A percentile compares a stretch with the other conserved stretches of the same genome.
These are phyloP conservation scores for Parambassis ranga DNA, from an alignment of 2,797 vertebrate species.

Conservation along the genomic window DNA sequence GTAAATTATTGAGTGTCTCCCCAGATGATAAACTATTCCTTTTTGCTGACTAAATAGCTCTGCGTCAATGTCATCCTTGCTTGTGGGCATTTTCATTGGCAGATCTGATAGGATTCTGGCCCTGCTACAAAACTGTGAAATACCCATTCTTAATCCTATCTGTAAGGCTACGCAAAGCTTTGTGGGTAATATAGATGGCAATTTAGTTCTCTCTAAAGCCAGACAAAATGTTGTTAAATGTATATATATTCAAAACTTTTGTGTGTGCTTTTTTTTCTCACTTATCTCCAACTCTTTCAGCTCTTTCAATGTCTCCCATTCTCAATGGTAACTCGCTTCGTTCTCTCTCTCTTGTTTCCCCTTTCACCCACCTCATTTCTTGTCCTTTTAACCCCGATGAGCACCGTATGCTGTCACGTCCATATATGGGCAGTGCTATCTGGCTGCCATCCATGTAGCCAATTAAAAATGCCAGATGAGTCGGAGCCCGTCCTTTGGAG, in stretches of 20 bases:
- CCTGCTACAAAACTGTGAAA: no score
- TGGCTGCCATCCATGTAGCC: slow-evolving; percentile 67
- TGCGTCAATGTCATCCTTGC: fast-evolving
- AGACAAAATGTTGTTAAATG: no score
- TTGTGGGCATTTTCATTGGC: background rate
- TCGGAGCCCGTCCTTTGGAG: slow-evolving; percentile 67
- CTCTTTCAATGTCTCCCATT: background rate
- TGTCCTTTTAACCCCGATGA: slow-evolving; percentile 62
- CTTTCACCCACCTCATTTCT: slow-evolving; percentile 8
- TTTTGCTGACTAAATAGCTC: no score
- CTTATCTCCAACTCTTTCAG: background rate
- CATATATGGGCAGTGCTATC: slow-evolving; percentile 52
- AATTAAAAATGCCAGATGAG: slow-evolving; percentile 69
- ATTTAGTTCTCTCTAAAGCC: no score
- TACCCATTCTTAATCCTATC: background rate
- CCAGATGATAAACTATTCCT: no score
- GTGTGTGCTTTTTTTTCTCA: background rate
- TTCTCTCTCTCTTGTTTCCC: background rate
- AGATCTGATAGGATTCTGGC: no score
- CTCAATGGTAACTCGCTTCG: background rate
- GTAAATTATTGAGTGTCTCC: no score
- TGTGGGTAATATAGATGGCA: no score
- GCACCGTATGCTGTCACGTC: slow-evolving; percentile 33
- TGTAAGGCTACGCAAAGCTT: no score
- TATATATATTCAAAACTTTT: no score